Evolutionary conservation across 2,113 vertebrate genomes (phyloP), one percentile per base, ranked within the genome.

Genomic region (Sminthopsis crassicaudata): DNA sequence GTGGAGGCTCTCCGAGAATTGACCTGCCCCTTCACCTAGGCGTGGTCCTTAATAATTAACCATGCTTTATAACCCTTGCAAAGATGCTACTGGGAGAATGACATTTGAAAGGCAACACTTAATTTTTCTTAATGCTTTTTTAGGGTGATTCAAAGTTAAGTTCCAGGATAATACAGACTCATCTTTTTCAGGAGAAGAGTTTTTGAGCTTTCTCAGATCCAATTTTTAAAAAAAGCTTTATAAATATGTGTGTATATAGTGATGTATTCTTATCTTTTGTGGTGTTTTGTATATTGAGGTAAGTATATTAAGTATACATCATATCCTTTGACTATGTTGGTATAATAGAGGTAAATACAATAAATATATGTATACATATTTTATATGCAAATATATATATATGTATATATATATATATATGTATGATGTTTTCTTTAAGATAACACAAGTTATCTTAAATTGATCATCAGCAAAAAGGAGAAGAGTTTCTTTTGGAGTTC

Each of bases 401-500:
- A n/a, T n/a, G n/a, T 48, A 48, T 48, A 57, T n/a, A n/a, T n/a
- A n/a, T n/a, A n/a, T n/a, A n/a, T n/a, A n/a, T n/a, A n/a, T n/a
- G n/a, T n/a, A n/a, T 8, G 26, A 57, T 57, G 55, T 22, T 76
- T 67, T 16, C 42, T 42, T 84, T 84, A 7, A 42, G n/a, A 84
- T 42, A 42, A 51, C 50, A 51, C 50, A 51, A 51, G 10, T 51
- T 51, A 42, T 84, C 50, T 84, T 11, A 92, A 25, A 95, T 8
- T 97, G 53, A 7, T 0, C 46, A 4, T 53, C 96, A 50, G 19
- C 90, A 36, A 97, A 96, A 42, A 96, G n/a, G n/a, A n/a, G 97
- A 42, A 96, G 97, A 23, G 97, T 98, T n/a, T 97, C 97, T 84
- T 98, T 98, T 1, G 97, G 97, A 12, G 95, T 95, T 1, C 53